Conservation (phyloP, 2,113 vertebrate genomes). For the western clawed frog (Xenopus tropicalis) region DNA sequence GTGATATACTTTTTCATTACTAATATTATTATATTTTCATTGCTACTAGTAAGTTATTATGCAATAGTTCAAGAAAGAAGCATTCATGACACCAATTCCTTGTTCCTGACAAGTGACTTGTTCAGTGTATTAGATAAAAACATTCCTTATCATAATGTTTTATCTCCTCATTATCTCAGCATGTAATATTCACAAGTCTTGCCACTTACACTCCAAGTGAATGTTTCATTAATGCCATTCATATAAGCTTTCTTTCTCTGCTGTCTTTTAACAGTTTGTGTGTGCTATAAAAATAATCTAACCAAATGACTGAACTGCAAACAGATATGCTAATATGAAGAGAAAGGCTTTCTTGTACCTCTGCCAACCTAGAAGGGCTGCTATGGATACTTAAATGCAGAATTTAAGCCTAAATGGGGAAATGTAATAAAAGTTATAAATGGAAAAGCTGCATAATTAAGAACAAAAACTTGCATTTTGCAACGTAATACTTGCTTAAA, state of each 20-base stretch:
- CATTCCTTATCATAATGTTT: slow-evolving; percentile 35
- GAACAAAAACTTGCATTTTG: too few relatives aligned
- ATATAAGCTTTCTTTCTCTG: slow-evolving; percentile 4
- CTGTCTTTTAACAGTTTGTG: slow-evolving; percentile 34
- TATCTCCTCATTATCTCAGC: slow-evolving; percentile 46
- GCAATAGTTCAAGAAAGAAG: slow-evolving; percentile 29
- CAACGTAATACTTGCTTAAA: too few relatives aligned
- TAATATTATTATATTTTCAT: slow-evolving; percentile 10
- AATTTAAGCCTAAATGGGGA: too few relatives aligned
- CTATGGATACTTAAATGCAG: too few relatives aligned
- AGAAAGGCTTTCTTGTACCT: neutral
- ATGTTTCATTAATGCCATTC: slow-evolving; percentile 40
- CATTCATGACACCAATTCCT: slow-evolving; percentile 24
- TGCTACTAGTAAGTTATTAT: slow-evolving; percentile 37
- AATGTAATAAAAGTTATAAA: too few relatives aligned
- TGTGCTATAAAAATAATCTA: slow-evolving; percentile 35
- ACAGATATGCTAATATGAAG: slow-evolving; percentile 13
- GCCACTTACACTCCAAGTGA: slow-evolving; percentile 42
- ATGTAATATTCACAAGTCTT: slow-evolving; percentile 34
- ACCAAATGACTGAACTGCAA: slow-evolving; percentile 12
- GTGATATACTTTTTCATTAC: slow-evolving; percentile 6
- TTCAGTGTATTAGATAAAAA: slow-evolving; percentile 44
- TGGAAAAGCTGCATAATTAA: too few relatives aligned
- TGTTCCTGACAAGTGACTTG: slow-evolving; percentile 32
- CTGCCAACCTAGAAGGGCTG: too few relatives aligned